phyloP scores from a whole-genome alignment of 1,140 invertebrate genomes.

The Dermatophagoides farinae region DNA sequence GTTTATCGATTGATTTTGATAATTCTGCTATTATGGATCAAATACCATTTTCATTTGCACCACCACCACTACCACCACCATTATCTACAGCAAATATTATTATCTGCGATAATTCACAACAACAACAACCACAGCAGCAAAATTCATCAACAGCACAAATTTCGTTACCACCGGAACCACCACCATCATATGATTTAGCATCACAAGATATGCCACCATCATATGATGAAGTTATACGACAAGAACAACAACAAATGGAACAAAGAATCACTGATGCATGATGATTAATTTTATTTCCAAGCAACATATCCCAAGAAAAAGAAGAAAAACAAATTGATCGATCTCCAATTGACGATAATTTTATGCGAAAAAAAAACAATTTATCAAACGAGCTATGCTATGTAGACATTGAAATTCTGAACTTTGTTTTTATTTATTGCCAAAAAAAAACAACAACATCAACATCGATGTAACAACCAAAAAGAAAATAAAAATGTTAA shows the following conservation, averaged over 20 bases:
- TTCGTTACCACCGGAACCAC: not conserved
- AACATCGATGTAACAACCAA: too few relatives aligned
- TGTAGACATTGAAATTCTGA: too few relatives aligned
- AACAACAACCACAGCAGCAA: not conserved
- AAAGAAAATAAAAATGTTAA: too few relatives aligned
- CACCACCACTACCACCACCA: not conserved
- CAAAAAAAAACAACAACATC: too few relatives aligned
- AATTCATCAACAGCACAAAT: too few relatives aligned
- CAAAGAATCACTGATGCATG: not conserved
- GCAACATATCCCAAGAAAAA: too few relatives aligned
- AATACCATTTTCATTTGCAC: not conserved
- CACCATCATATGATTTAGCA: constrained; percentile 2
- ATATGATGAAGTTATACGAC: constrained; percentile 2
- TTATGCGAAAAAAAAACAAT: too few relatives aligned
- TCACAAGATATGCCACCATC: constrained; percentile 7
- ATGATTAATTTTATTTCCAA: too few relatives aligned
- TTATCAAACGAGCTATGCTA: too few relatives aligned
- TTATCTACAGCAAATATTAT: not conserved
- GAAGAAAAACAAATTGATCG: too few relatives aligned
- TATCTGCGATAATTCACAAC: not conserved
- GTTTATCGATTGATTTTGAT: not conserved
- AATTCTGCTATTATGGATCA: not conserved
- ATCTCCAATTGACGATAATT: too few relatives aligned
- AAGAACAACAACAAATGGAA: not conserved
- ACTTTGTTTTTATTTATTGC: too few relatives aligned